Base-by-base conservation (phyloP, 2,888 invertebrate species). In the Empis livida region DNA sequence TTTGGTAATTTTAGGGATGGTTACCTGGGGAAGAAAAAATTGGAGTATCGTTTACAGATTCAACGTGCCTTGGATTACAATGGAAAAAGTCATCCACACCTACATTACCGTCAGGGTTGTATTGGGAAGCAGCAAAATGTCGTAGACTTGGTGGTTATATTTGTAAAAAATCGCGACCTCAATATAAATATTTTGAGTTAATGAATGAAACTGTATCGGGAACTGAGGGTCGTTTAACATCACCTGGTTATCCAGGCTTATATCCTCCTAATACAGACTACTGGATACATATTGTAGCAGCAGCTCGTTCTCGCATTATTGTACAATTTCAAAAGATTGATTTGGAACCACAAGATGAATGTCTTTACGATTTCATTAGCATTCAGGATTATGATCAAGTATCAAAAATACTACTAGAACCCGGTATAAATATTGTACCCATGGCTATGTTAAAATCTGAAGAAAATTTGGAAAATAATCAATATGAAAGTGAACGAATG, bases 321-420 rank as follows among this genome's bases (percentile, higher is more conserved):
- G 72, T 86, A 47, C 76, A 79, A 56, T 83, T 85, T 62, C 72
- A 75, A 42, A 73, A 73, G 55, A 73, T 87, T 43, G 84, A 86
- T 61, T 65, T 87, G 49, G 88, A 88, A 65, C 72, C 75, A 46
- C 87, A 88, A 67, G 73, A 77, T 49, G 80, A 86, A 60, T 88
- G 88, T 58, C 74, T 87, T 3, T 88, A 88, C 62, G 88, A 88
- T 65, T 86, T 76, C 62, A 74, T 87, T 38, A 80, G 83, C 67
- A 73, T 86, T 54, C 70, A 71, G 53, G 70, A 64, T 52, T 61
- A 57, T 51, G 60, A 61, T 41, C 54, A 58, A 47, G 55, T 59
- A 46, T 60, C 61, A 50, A 58, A 59, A 53, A 59, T 61, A 49
- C 56, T 56, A 39, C 55, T 61, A 16, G 61, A 63, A 50, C 61